Evolutionary conservation across 2,113 vertebrate genomes (phyloP).

Genomic region (Sarotherodon lohbergeri): DNA sequence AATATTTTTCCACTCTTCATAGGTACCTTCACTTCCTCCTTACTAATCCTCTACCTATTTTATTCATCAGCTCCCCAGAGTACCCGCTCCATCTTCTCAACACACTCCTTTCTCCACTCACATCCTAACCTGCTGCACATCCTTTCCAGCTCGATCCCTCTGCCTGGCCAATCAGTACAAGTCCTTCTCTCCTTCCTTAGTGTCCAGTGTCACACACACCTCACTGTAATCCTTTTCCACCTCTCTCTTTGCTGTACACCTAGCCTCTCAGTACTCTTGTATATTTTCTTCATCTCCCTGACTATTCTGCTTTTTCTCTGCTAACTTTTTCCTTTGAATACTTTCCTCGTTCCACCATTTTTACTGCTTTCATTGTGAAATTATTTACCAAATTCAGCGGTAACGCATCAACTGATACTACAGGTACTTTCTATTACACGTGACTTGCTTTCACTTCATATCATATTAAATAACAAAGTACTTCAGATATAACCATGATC

Average conservation of each 20-base stretch:
- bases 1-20: too few relatives aligned
- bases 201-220: neutral
- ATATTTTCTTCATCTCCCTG: too few relatives aligned
- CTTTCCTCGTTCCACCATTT: neutral
- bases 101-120: neutral
- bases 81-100: neutral
- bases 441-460: fast-evolving
- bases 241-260: too few relatives aligned
- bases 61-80: fast-evolving
- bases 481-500: neutral
- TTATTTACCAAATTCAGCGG: neutral
- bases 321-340: neutral
- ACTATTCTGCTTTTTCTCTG: too few relatives aligned
- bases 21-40: fast-evolving
- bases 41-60: neutral
- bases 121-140: neutral
- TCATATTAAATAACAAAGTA: neutral
- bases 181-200: neutral
- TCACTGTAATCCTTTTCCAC: neutral
- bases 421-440: neutral
- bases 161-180: neutral
- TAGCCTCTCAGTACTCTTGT: too few relatives aligned
- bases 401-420: neutral
- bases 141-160: neutral
- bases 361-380: neutral